phyloP scores from a whole-genome alignment of 2,113 vertebrate genomes.

The Ptychochromis oligacanthus region DNA sequence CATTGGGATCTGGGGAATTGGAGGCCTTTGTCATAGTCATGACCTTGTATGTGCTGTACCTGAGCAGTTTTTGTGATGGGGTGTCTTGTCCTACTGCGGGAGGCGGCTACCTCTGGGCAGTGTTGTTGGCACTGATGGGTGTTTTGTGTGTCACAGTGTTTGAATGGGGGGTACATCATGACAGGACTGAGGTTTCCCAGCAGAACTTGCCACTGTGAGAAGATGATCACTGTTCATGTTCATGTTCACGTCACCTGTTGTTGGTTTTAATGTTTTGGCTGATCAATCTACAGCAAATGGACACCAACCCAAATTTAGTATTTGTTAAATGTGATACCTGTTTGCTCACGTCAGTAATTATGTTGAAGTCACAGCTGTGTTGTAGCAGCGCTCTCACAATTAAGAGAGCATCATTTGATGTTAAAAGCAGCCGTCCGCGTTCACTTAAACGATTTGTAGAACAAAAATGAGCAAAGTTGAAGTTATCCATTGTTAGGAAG shows the following conservation, averaged over 20 bases:
- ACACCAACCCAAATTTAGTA: too few relatives aligned
- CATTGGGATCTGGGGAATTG: too few relatives aligned
- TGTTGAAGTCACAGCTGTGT: too few relatives aligned
- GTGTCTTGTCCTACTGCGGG: not conserved
- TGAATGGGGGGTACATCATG: not conserved
- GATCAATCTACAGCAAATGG: not conserved
- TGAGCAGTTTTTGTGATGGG: not conserved
- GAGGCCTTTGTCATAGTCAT: not conserved
- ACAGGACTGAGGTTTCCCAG: not conserved
- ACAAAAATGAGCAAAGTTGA: too few relatives aligned
- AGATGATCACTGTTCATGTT: not conserved
- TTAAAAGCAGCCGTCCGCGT: too few relatives aligned
- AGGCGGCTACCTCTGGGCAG: not conserved
- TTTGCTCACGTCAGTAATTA: too few relatives aligned
- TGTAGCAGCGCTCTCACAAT: too few relatives aligned
- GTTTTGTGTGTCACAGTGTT: rapidly evolving
- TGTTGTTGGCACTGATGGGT: not conserved
- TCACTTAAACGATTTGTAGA: too few relatives aligned
- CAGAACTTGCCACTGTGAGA: not conserved
- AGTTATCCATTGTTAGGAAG: too few relatives aligned
- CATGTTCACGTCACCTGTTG: not conserved
- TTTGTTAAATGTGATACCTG: too few relatives aligned
- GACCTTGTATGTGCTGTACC: not conserved
- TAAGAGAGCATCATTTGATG: too few relatives aligned
- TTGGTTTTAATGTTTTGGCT: not conserved